Base-by-base conservation (phyloP, 2,113 vertebrate genomes). In the Axis porcinus region DNA sequence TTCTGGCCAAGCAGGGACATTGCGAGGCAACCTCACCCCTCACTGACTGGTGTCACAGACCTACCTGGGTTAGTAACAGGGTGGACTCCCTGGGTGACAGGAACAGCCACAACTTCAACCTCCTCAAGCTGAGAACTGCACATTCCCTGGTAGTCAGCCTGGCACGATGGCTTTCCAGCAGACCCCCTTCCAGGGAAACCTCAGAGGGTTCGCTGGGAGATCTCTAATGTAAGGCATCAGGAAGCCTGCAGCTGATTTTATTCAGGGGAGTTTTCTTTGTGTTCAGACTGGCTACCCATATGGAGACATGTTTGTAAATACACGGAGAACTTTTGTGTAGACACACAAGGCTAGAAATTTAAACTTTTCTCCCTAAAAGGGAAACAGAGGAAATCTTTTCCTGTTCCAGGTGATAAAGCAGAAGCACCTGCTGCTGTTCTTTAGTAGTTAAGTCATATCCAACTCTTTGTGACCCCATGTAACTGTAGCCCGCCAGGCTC, bases 61-160 rank as follows among this genome's bases (percentile, higher is more conserved):
- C 55, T 93, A 91, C 91, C 30, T 86, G 70, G 76, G 33, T 93
- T 62, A 67, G 76, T 60, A 91, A 95, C 70, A 95, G 91, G 87
- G 27, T 62, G 64, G 78, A 54, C 33, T 57, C 33, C 57, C n/a
- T 60, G 19, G 27, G 93, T 93, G 93, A 93, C 60, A 91, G 57
- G 62, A 93, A 86, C 5, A 95, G 50, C 54, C 55, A 93, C 25
- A 70, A 86, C 45, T 28, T 60, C 45, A 87, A 11, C 5, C 50
- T 70, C 84, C 64, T 62, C 50, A 84, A 58, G 86, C 45, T 90
- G n/a, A 92, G 23, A 92, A 83, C 94, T 91, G 52, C 57, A 88
- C 86, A 85, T 79, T 89, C 62, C 23, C 40, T 54, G 52, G 45
- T 45, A 47, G 23, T 30, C 36, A 91, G 82, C 21, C 67, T 54